Evolutionary conservation across 2,888 invertebrate species (phyloP), one percentile per base, ranked within the genome.

Genomic region (Eilema caniola): DNA sequence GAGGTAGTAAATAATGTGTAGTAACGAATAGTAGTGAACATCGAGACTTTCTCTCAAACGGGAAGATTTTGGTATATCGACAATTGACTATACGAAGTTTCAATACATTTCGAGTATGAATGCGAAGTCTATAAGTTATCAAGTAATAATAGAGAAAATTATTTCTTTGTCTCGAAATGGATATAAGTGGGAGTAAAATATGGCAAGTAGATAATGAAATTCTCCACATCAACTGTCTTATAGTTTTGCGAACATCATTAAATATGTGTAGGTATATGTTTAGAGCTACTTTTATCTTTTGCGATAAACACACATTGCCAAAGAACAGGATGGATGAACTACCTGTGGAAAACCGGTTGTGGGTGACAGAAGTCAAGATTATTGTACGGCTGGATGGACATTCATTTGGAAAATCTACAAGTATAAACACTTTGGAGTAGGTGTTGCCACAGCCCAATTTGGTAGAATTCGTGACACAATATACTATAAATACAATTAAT

Each of bases 1-100:
- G 81, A 80, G 82, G 80, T 69, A 71, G 66, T 78, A 70, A 77
- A 70, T 78, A 67, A 69, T 67, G 65, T 71, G 70, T 69, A 66
- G 56, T 63, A 53, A 37, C 20, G 31, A n/a, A 14, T 24, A 25
- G 1, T 57, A 20, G 23, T 12, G 57, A 53, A 59, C 14, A 57
- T 16, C 20, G 12, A 28, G 2, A 14, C 59, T 59, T 59, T 59
- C 59, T 1, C 25, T n/a, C 20, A 53, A 53, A 53, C 20, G 47
- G 5, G 20, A 47, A 53, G 53, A 53, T 53, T 28, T 23, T 59
- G 3, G 16, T 25, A 73, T 72, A 65, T 59, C 24, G 66, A n/a
- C 23, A 25, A 41, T 37, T 73, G 66, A 74, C 59, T 67, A 72
- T 64, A 33, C 66, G 47, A 59, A 25, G 5, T 73, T 78, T 70